Percentiles rank a stretch among this genome's conserved stretches.
Conservation (phyloP, 2,797 vertebrate genomes). For the Eulemur mongoz region DNA sequence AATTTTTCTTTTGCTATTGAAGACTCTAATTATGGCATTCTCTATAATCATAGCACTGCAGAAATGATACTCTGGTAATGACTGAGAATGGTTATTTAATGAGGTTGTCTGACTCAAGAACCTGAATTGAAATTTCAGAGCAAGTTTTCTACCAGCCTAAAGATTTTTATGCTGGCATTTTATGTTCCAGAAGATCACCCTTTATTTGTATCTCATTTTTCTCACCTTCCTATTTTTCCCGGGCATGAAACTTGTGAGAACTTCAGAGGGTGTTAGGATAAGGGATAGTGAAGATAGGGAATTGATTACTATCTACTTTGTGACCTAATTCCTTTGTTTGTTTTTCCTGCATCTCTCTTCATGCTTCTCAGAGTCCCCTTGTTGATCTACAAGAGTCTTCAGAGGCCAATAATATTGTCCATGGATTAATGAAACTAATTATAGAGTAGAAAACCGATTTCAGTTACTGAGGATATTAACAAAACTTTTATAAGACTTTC, state of each 20-base stretch:
- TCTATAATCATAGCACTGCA: conserved; percentile 49
- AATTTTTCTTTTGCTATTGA: conserved; percentile 53
- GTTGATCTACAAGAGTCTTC: background rate
- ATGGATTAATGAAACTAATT: conserved; percentile 55
- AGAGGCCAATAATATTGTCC: conserved; percentile 1
- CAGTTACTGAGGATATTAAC: conserved; percentile 35
- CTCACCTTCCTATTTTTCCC: conserved; percentile 31
- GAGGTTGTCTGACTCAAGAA: conserved; percentile 53
- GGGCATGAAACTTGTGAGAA: background rate
- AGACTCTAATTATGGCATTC: conserved; percentile 62
- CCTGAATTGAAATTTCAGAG: conserved; percentile 40
- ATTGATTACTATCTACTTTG: background rate
- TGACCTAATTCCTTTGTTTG: background rate
- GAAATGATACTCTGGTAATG: conserved; percentile 56
- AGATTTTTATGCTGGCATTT: background rate
- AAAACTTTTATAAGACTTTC: conserved; percentile 51
- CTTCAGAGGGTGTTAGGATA: background rate
- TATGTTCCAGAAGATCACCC: background rate
- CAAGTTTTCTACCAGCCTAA: background rate
- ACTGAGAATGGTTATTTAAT: conserved; percentile 46
- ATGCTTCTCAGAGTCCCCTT: background rate
- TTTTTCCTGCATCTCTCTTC: background rate
- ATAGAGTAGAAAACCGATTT: conserved; percentile 4
- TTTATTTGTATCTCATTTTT: conserved; percentile 5
- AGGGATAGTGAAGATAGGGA: background rate